A percentile compares a stretch with the other conserved stretches of the same genome.
Conservation (phyloP, 2,113 vertebrate genomes). For the Urocynchramus pylzowi region DNA sequence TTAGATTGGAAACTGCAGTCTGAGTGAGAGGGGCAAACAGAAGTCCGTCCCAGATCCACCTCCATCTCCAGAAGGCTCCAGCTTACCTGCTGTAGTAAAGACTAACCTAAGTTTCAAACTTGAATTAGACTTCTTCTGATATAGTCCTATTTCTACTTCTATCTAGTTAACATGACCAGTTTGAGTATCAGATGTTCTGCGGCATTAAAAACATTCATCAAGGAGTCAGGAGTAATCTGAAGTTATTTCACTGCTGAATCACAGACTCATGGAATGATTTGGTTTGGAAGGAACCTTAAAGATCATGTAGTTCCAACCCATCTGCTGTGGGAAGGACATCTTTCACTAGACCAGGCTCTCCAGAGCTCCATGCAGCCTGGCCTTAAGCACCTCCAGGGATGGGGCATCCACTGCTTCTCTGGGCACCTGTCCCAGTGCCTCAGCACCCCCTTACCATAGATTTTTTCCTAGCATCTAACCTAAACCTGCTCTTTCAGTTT, state of each 20-base stretch:
- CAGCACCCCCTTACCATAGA: not conserved
- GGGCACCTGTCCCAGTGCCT: too few species aligned
- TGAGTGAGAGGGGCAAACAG: not conserved
- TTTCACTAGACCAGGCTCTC: not conserved
- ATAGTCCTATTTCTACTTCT: not conserved
- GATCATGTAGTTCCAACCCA: not conserved
- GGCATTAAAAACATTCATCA: not conserved
- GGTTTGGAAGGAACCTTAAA: not conserved
- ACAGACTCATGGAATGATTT: not conserved
- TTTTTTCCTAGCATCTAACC: not conserved
- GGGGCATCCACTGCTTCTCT: not conserved
- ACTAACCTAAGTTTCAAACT: not conserved
- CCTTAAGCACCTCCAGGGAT: not conserved
- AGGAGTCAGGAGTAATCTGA: not conserved
- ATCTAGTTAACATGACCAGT: not conserved
- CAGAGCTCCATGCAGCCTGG: not conserved
- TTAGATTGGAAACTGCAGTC: not conserved
- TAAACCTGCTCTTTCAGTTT: not conserved
- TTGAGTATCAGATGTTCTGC: not conserved
- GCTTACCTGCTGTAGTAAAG: not conserved
- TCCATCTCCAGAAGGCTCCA: not conserved
- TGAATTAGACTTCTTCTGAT: not conserved
- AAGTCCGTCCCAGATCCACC: not conserved
- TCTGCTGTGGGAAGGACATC: not conserved
- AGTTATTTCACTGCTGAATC: not conserved